Conservation (phyloP, 37 sponge, comb jelly and placozoan species). For the Beroe ovata region DNA sequence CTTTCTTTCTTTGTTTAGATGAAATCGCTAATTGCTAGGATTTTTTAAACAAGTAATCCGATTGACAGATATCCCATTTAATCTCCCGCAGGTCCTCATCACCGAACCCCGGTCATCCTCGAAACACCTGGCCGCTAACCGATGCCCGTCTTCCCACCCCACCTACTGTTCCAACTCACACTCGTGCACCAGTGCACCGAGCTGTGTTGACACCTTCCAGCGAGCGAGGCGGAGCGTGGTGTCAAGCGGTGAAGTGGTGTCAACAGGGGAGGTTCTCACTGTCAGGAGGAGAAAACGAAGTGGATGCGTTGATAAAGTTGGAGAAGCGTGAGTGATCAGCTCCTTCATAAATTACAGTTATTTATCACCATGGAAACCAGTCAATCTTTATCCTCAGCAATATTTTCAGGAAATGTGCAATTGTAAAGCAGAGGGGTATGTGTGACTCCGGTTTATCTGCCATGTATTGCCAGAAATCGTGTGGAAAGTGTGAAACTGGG, state of each 20-base stretch:
- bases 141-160: neutral
- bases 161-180: constrained; percentile 19
- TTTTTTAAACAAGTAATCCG: no score
- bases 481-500: neutral
- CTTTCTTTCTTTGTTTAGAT: no score
- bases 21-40: no score
- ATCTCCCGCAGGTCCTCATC: neutral
- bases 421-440: neutral
- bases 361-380: no score
- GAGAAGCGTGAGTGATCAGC: no score
- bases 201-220: neutral
- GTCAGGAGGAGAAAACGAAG: no score
- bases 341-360: no score
- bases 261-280: no score
- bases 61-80: neutral
- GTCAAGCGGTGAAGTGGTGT: no score
- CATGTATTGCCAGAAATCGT: neutral
- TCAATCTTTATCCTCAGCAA: no score
- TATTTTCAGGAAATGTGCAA: neutral
- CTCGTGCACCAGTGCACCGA: neutral
- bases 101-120: neutral
- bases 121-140: constrained; percentile 21
- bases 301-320: no score
- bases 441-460: no score
- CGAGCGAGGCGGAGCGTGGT: neutral